These are phyloP conservation scores for Lepidurus couesii DNA, from an alignment of 1,140 invertebrate genomes.

Conservation along the genomic window DNA sequence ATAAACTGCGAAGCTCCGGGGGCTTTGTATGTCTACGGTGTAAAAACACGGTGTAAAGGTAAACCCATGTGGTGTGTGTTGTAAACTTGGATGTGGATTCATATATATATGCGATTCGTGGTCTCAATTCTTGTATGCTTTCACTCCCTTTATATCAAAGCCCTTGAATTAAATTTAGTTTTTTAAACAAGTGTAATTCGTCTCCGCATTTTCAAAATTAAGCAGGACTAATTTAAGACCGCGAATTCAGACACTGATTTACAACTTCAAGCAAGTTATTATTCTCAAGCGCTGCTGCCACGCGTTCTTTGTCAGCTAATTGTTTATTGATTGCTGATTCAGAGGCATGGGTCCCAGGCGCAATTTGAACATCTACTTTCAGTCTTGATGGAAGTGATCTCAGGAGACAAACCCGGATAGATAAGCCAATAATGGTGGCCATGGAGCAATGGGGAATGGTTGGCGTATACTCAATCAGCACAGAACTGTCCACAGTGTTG, in stretches of 20 bases:
- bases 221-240: neutral
- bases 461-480: conserved; percentile 84
- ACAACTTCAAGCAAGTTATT: conserved; percentile 83
- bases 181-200: neutral
- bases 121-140: neutral
- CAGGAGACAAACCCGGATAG: conserved; percentile 80
- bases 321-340: conserved; percentile 95
- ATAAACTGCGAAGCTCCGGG: neutral
- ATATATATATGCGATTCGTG: neutral
- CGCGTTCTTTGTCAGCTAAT: conserved; percentile 93
- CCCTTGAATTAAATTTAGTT: neutral
- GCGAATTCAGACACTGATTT: conserved; percentile 69
- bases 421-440: conserved; percentile 93
- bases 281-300: conserved; percentile 95
- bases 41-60: too few relatives aligned
- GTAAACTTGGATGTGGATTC: neutral
- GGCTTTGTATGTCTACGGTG: too few relatives aligned
- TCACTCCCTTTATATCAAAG: neutral
- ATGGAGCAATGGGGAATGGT: conserved; percentile 99
- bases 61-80: too few relatives aligned
- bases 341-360: conserved; percentile 85
- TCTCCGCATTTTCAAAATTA: neutral
- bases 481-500: conserved; percentile 61
- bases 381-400: conserved; percentile 76
- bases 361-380: conserved; percentile 84